Evolutionary conservation across 2,888 invertebrate species (phyloP).

Genomic region (Ennomos fuscantarius): DNA sequence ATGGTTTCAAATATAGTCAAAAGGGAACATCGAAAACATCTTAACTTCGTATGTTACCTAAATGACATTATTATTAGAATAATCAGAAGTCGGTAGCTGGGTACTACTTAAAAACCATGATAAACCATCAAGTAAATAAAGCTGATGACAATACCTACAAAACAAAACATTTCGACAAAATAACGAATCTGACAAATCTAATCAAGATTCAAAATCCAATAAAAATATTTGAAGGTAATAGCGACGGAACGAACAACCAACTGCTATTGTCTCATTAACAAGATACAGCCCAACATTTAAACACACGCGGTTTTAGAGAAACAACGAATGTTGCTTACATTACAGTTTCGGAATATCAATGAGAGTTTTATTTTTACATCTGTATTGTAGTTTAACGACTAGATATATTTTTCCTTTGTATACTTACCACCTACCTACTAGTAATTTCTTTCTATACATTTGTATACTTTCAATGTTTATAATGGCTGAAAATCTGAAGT

Average conservation of each 20-base stretch:
- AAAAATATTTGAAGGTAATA: slow-evolving; percentile 10
- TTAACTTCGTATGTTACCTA: no score
- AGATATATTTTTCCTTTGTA: neutral
- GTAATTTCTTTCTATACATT: no score
- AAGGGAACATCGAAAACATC: no score
- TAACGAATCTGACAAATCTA: neutral
- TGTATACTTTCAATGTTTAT: no score
- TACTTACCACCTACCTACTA: no score
- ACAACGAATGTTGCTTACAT: slow-evolving; percentile 39
- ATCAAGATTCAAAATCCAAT: slow-evolving; percentile 19
- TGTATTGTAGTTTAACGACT: slow-evolving; percentile 5
- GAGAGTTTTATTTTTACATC: slow-evolving; percentile 46
- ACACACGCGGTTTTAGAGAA: slow-evolving; percentile 12
- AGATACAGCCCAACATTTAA: slow-evolving; percentile 16
- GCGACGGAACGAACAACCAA: slow-evolving; percentile 14
- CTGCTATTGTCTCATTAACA: slow-evolving; percentile 31
- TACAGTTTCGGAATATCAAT: slow-evolving; percentile 49
- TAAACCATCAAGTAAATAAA: no score
- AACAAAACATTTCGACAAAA: neutral
- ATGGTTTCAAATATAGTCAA: no score
- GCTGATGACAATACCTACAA: neutral
- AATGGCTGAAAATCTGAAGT: no score
- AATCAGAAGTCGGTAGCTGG: no score
- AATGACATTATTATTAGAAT: no score
- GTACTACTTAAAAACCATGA: no score